Conservation (phyloP, 2,797 vertebrate genomes). For the Thaleichthys pacificus region DNA sequence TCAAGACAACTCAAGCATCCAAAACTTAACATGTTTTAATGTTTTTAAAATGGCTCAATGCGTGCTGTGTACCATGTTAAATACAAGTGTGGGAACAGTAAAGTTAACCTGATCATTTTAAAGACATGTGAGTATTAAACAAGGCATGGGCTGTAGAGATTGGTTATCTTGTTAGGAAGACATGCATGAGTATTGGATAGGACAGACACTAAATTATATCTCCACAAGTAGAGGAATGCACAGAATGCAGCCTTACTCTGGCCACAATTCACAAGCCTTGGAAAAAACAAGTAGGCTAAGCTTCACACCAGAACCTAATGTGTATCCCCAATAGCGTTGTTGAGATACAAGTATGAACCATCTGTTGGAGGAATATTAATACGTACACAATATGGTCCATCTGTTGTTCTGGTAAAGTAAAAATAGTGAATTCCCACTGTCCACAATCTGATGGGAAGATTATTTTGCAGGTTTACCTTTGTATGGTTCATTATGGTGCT, state of each 20-base stretch:
- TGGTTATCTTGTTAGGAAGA: slow-evolving; percentile 1
- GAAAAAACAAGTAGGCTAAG: neutral
- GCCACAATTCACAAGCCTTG: too few species aligned
- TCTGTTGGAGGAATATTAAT: neutral
- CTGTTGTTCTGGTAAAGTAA: neutral
- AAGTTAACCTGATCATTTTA: neutral
- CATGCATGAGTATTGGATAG: neutral
- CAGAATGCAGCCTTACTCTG: neutral
- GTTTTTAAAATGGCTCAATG: too few species aligned
- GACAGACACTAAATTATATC: neutral
- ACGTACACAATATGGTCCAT: neutral
- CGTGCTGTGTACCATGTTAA: too few species aligned
- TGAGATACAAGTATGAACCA: neutral
- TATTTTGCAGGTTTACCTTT: too few species aligned
- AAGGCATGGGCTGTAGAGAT: neutral
- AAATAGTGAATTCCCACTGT: too few species aligned
- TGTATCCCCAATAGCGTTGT: neutral
- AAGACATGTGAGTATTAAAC: neutral
- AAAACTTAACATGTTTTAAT: too few species aligned
- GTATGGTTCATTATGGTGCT: too few species aligned
- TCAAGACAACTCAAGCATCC: neutral
- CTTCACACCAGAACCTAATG: neutral
- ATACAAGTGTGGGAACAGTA: neutral
- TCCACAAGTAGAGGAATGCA: neutral
- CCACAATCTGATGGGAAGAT: too few species aligned